Evolutionary conservation across 2,888 invertebrate species (phyloP).

Genomic region (Drosophila ustulata): DNA sequence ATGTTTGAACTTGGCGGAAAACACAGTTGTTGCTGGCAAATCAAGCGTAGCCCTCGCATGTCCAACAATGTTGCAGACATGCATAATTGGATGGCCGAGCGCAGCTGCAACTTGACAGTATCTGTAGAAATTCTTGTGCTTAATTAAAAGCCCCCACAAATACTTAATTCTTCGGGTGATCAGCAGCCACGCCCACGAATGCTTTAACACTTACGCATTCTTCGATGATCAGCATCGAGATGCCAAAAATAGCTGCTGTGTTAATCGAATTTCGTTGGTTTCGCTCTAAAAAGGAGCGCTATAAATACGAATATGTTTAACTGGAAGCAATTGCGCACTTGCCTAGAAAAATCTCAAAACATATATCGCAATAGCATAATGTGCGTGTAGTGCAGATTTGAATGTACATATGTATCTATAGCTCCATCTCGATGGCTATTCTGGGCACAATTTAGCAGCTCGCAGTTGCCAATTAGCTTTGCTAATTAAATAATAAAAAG

Average conservation of each 20-base stretch:
- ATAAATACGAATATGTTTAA: conserved; percentile 9
- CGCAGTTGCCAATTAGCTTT: conserved; percentile 76
- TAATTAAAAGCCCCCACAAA: conserved; percentile 66
- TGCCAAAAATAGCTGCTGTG: conserved; percentile 70
- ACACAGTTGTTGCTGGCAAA: conserved; percentile 68
- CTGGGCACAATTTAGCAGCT: conserved; percentile 49
- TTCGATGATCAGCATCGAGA: conserved; percentile 30
- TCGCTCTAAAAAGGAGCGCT: conserved; percentile 50
- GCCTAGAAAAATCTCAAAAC: conserved; percentile 9
- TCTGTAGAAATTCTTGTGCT: conserved; percentile 55
- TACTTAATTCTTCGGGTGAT: conserved; percentile 54
- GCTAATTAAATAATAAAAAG: conserved; percentile 81
- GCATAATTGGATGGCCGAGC: conserved; percentile 50
- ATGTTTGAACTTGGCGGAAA: conserved; percentile 68
- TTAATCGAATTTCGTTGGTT: conserved; percentile 54
- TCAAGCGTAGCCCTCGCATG: conserved; percentile 72
- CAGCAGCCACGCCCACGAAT: conserved; percentile 42
- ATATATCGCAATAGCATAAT: conserved; percentile 1
- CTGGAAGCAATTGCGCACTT: conserved; percentile 58
- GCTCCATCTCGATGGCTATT: conserved; percentile 62
- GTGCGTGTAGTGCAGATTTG: conserved; percentile 10
- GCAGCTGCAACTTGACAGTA: conserved; percentile 55
- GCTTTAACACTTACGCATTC: conserved; percentile 39
- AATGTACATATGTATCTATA: conserved; percentile 45
- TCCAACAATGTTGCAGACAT: conserved; percentile 38